Evolutionary conservation across 2,113 vertebrate species (phyloP).

Genomic region (Psophia crepitans): DNA sequence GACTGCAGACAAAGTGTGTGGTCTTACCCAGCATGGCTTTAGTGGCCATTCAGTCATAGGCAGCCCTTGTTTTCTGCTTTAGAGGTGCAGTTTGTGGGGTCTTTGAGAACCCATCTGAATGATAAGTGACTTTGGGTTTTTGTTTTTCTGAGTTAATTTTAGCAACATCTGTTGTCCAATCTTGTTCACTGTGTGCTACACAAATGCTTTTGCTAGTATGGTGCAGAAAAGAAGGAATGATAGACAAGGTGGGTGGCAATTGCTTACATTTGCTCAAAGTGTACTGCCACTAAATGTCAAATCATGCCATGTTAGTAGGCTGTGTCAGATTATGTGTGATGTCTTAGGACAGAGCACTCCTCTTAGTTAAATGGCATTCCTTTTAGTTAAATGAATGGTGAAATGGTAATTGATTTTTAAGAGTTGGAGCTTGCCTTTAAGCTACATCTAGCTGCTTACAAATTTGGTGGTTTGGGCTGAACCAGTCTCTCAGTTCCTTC

Average conservation of each 20-base stretch:
- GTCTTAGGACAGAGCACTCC: not conserved
- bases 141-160: conserved; percentile 26
- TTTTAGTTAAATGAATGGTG: not conserved
- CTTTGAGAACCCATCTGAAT: conserved; percentile 1
- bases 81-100: not conserved
- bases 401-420: not conserved
- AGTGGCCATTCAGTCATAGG: not conserved
- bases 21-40: not conserved
- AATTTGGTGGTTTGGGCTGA: not conserved
- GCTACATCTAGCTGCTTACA: not conserved
- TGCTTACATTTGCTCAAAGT: not conserved
- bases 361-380: not conserved
- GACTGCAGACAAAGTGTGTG: conserved; percentile 31
- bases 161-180: conserved; percentile 8
- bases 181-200: not conserved
- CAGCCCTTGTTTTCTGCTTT: not conserved
- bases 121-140: not conserved
- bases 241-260: conserved; percentile 39
- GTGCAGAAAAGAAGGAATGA: conserved; percentile 1
- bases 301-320: not conserved
- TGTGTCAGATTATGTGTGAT: not conserved
- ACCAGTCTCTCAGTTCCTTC: not conserved
- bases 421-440: not conserved
- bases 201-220: not conserved
- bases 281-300: not conserved